These are phyloP conservation scores for Rafetus swinhoei DNA, from an alignment of 2,113 vertebrate genomes.

Conservation along the genomic window DNA sequence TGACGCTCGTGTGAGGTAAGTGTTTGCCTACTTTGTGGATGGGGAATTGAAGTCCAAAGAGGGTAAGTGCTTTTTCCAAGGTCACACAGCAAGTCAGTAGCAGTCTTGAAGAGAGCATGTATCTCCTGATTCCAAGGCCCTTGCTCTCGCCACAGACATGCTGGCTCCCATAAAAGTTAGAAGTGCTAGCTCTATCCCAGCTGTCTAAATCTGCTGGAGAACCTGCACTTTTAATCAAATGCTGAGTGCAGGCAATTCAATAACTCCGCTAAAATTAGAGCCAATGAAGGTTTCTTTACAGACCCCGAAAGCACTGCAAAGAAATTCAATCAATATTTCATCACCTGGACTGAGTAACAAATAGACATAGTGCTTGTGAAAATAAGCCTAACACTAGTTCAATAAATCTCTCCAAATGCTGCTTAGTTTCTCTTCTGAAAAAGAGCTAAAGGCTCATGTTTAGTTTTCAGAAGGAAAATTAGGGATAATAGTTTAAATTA, in stretches of 20 bases:
- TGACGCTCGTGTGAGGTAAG: background rate
- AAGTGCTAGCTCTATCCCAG: background rate
- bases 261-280: background rate
- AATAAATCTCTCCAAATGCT: fast-evolving
- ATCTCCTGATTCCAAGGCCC: background rate
- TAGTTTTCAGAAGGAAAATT: background rate
- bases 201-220: background rate
- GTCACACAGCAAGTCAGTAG: background rate
- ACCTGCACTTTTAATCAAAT: background rate
- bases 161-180: background rate
- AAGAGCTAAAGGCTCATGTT: background rate
- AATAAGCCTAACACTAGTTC: background rate
- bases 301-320: conserved; percentile 7
- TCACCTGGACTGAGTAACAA: background rate
- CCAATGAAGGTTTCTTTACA: background rate
- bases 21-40: background rate
- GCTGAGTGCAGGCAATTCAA: background rate
- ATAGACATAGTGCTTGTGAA: background rate
- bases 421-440: conserved; percentile 7
- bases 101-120: background rate
- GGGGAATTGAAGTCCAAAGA: background rate
- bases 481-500: background rate
- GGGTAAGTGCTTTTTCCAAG: background rate
- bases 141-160: background rate
- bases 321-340: background rate